These are phyloP conservation scores for Bombus haemorrhoidalis DNA, from an alignment of 1,140 invertebrate species.

Conservation along the genomic window DNA sequence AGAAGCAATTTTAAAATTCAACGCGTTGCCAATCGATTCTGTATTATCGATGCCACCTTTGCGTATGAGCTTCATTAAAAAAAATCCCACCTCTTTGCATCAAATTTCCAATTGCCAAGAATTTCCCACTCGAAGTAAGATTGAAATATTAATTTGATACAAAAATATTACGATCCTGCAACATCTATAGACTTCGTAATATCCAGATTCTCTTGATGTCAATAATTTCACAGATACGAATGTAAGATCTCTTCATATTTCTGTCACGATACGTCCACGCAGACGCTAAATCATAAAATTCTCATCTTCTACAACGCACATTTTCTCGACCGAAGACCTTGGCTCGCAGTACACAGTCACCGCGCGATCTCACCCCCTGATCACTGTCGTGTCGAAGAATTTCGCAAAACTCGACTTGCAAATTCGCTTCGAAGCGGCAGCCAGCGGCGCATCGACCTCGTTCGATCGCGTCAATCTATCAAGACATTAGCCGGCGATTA, in stretches of 20 bases:
- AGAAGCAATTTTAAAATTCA: too few relatives aligned
- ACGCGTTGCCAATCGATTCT: too few relatives aligned
- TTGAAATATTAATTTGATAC: too few relatives aligned
- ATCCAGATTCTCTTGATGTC: too few relatives aligned
- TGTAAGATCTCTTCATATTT: not conserved
- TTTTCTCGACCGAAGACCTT: not conserved
- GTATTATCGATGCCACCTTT: too few relatives aligned
- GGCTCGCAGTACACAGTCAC: not conserved
- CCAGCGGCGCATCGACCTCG: constrained; percentile 40
- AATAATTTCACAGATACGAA: too few relatives aligned
- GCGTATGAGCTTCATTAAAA: accelerated
- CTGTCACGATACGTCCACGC: too few relatives aligned
- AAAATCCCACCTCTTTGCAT: too few relatives aligned
- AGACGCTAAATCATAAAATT: not conserved
- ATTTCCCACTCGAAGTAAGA: too few relatives aligned
- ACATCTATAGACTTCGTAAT: not conserved
- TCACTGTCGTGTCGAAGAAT: not conserved
- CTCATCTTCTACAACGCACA: too few relatives aligned
- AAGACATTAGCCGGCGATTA: constrained; percentile 38
- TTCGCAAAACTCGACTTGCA: constrained; percentile 16
- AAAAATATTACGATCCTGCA: not conserved
- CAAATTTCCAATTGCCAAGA: too few relatives aligned
- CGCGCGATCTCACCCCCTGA: not conserved
- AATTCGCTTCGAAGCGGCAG: not conserved
- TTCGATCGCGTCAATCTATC: constrained; percentile 49